A percentile compares a stretch with the other conserved stretches of the same genome.
phyloP scores from a whole-genome alignment of 1,140 invertebrate genomes.

The Drosophila repletoides region DNA sequence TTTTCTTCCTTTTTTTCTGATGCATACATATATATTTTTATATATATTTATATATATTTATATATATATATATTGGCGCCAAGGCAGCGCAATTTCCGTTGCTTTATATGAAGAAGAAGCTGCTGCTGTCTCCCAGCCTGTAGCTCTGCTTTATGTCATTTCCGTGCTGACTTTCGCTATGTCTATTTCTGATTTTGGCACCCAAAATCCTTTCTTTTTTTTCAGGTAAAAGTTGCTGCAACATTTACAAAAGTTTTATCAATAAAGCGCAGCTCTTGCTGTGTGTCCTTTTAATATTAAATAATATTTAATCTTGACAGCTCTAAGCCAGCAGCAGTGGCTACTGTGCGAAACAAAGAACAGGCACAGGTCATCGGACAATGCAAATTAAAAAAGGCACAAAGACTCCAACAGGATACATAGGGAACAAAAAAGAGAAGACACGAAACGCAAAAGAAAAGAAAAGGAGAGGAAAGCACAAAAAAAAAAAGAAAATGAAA shows the following conservation, averaged over 20 bases:
- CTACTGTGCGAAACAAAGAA: not conserved
- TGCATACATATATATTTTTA: too few relatives aligned
- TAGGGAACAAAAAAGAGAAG: not conserved
- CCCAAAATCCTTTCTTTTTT: not conserved
- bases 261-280: constrained; percentile 37
- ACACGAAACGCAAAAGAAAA: constrained; percentile 7
- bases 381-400: constrained; percentile 43
- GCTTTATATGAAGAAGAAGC: constrained; percentile 44
- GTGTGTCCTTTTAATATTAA: not conserved
- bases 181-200: constrained; percentile 10
- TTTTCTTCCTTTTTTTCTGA: too few relatives aligned
- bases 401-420: constrained; percentile 6
- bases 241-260: constrained; percentile 39
- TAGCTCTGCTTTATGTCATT: constrained; percentile 5
- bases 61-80: constrained; percentile 16
- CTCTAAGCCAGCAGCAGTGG: constrained; percentile 5
- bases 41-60: too few relatives aligned
- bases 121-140: not conserved
- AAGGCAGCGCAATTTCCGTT: constrained; percentile 68
- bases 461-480: not conserved
- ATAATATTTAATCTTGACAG: constrained; percentile 24
- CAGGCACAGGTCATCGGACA: constrained; percentile 7
- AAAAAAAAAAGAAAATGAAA: constrained; percentile 12
- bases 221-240: constrained; percentile 17
- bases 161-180: constrained; percentile 13